These are phyloP conservation scores for Catamblyrhynchus diadema DNA, from an alignment of 2,797 vertebrate species.

Conservation along the genomic window DNA sequence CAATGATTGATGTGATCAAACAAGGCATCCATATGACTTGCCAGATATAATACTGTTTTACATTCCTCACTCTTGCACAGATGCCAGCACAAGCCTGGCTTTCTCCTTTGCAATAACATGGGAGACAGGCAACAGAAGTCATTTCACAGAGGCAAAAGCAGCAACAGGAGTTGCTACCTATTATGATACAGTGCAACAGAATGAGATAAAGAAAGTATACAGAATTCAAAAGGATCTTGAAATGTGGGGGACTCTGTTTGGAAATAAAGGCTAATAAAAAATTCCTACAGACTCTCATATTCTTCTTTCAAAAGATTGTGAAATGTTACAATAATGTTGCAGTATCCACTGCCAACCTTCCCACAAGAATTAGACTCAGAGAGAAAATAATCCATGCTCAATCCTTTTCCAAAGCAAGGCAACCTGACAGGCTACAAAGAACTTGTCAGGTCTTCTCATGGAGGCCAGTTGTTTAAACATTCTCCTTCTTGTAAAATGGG, in stretches of 20 bases:
- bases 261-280: not conserved
- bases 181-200: not conserved
- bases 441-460: not conserved
- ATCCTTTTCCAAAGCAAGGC: not conserved
- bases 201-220: not conserved
- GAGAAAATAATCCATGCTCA: not conserved
- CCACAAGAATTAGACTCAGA: not conserved
- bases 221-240: not conserved
- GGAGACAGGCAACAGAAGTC: not conserved
- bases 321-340: not conserved
- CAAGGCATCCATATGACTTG: constrained; percentile 27
- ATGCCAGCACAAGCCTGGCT: constrained; percentile 21
- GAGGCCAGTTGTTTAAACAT: not conserved
- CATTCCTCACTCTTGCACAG: constrained; percentile 10
- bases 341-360: not conserved
- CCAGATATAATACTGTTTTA: constrained; percentile 9
- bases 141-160: not conserved
- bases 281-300: not conserved
- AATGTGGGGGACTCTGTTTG: not conserved
- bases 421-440: not conserved
- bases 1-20: constrained; percentile 33
- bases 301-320: not conserved
- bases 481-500: not conserved
- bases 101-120: not conserved
- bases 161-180: not conserved